Evolutionary conservation across 2,888 invertebrate species (phyloP).

Genomic region (Diarsia brunnea): DNA sequence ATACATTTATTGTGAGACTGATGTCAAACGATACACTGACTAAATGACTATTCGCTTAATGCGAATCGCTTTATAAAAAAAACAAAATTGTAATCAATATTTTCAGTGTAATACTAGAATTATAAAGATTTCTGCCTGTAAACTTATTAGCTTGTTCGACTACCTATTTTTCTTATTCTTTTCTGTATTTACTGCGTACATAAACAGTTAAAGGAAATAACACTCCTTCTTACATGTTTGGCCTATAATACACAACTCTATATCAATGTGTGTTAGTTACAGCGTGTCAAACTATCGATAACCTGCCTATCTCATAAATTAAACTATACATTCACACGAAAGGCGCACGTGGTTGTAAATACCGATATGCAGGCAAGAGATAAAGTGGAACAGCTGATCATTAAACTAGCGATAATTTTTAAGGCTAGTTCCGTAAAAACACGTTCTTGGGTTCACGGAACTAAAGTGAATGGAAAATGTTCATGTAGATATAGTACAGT

Average conservation of each 20-base stretch:
- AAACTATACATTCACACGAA: constrained; percentile 39
- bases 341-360: constrained; percentile 22
- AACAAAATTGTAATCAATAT: too few species aligned
- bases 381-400: constrained; percentile 53
- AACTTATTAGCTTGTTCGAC: too few species aligned
- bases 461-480: not conserved
- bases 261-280: not conserved
- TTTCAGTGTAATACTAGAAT: too few species aligned
- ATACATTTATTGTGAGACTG: too few species aligned
- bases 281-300: constrained; percentile 37
- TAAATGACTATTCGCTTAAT: too few species aligned
- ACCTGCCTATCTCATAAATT: constrained; percentile 45
- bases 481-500: not conserved
- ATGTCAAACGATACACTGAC: too few species aligned
- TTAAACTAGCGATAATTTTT: not conserved
- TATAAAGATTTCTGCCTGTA: too few species aligned
- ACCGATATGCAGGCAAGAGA: not conserved
- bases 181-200: too few species aligned
- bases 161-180: too few species aligned
- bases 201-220: not conserved
- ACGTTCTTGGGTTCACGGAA: constrained; percentile 1
- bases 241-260: not conserved
- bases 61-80: too few species aligned
- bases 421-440: not conserved
- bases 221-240: not conserved